These are phyloP conservation scores for Tricholaema leucomelas DNA, from an alignment of 2,113 vertebrate species.

Conservation along the genomic window DNA sequence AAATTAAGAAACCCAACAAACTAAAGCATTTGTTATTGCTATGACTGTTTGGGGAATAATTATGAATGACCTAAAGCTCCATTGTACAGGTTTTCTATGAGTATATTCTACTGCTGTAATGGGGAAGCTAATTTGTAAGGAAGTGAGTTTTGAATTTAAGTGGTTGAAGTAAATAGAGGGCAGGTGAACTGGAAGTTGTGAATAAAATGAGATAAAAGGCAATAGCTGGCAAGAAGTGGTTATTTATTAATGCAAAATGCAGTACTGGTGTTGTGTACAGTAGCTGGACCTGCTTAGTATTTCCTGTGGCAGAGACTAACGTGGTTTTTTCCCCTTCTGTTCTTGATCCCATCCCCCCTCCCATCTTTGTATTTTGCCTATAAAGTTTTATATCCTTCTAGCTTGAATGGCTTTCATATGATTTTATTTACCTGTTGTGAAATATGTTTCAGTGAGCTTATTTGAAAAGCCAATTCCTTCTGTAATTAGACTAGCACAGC, in stretches of 20 bases:
- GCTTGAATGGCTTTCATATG: background rate
- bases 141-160: background rate
- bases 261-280: background rate
- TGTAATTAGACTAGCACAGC: background rate
- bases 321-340: background rate
- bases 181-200: background rate
- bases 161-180: background rate
- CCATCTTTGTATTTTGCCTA: background rate
- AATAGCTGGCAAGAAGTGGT: background rate
- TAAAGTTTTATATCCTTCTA: background rate
- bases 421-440: conserved; percentile 24
- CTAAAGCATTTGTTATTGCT: background rate
- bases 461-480: conserved; percentile 6
- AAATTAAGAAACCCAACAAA: background rate
- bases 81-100: background rate
- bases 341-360: background rate
- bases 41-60: background rate
- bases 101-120: background rate
- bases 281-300: background rate
- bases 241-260: conserved; percentile 23
- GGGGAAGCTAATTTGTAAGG: background rate
- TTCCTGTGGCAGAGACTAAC: background rate
- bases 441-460: conserved; percentile 11
- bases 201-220: background rate
- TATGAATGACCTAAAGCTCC: background rate